Evolutionary conservation across 2,797 vertebrate genomes (phyloP), one percentile per base, ranked within the genome.

Genomic region (Liasis olivaceus): DNA sequence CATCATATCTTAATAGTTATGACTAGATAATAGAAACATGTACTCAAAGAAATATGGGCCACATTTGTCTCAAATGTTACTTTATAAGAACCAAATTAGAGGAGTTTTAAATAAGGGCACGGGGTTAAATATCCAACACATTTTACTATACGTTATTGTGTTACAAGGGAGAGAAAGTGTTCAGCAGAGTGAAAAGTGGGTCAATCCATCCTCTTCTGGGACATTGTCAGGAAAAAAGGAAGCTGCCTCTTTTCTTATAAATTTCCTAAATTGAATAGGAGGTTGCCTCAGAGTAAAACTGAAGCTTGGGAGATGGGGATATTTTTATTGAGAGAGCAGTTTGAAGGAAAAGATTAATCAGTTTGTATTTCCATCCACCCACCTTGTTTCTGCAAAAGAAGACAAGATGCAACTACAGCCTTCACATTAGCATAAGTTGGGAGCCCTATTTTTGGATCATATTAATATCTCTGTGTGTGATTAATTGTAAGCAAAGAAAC

Each of bases 181-280:
- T 81, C 72, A 47, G 20, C 3, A 47, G 72, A 81, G 47, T 8
- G 47, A 42, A 22, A 77, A 7, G 6, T 77, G 20, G 31, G 69
- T 77, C 69, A 77, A 22, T 42, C 9, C 24, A 81, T 9, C 9
- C 9, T 81, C 36, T 47, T 81, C 9, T 47, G 72, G 36, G 72
- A 81, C 1, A 1, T 12, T 81, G 36, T 81, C 36, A 24, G 31
- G 8, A 0, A 1, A 42, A 1, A 20, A 20, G 3, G 0, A 24
- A 72, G 7, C 72, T 8, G 4, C 36, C 9, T 24, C 36, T 24
- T 47, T 47, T 36, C 72, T 47, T 81, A 24, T 81, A 81, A 24
- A 47, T 47, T 1, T 47, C 20, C 47, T 81, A 47, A 47, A 81
- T 24, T 47, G 0, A 81, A 81, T 77, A 47, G 20, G 9, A 47